A percentile compares a stretch with the other conserved stretches of the same genome.
Evolutionary conservation across 2,113 vertebrate genomes (phyloP).

Genomic region (Clinocottus analis): DNA sequence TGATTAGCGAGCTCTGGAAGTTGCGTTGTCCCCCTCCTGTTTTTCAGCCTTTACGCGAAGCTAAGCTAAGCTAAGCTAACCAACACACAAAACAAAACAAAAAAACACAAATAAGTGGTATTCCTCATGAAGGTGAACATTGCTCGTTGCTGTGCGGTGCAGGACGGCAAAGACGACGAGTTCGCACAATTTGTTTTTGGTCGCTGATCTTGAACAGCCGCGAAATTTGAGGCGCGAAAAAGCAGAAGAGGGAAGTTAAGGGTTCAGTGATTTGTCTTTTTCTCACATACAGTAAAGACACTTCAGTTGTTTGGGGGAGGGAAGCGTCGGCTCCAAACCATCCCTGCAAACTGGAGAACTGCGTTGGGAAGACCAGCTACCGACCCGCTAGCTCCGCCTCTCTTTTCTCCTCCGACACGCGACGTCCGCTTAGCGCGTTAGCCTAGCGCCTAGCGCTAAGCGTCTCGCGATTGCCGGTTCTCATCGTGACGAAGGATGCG

Average conservation of each 20-base stretch:
- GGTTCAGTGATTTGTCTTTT: constrained; percentile 33
- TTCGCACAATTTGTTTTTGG: constrained; percentile 32
- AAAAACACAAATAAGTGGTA: background rate
- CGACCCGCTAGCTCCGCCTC: constrained; percentile 49
- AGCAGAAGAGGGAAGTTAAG: constrained; percentile 4
- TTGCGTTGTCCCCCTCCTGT: too few relatives aligned
- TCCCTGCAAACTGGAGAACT: constrained; percentile 27
- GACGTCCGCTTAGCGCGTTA: too few relatives aligned
- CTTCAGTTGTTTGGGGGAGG: constrained; percentile 19
- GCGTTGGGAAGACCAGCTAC: constrained; percentile 72
- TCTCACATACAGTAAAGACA: constrained; percentile 48
- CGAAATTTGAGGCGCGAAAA: background rate
- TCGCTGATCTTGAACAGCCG: constrained; percentile 38
- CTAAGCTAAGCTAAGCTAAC: background rate
- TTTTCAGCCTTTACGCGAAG: constrained; percentile 3
- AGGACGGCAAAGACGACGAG: constrained; percentile 23
- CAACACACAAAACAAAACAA: background rate
- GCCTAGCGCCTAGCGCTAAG: too few relatives aligned
- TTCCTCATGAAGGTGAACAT: too few relatives aligned
- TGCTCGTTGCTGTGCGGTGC: too few relatives aligned
- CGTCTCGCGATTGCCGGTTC: too few relatives aligned
- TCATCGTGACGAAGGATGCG: too few relatives aligned
- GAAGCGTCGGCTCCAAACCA: constrained; percentile 10
- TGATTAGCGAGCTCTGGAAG: background rate
- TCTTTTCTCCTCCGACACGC: background rate